Conservation (phyloP, 2,888 invertebrate genomes). For the Cosmia pyralina region DNA sequence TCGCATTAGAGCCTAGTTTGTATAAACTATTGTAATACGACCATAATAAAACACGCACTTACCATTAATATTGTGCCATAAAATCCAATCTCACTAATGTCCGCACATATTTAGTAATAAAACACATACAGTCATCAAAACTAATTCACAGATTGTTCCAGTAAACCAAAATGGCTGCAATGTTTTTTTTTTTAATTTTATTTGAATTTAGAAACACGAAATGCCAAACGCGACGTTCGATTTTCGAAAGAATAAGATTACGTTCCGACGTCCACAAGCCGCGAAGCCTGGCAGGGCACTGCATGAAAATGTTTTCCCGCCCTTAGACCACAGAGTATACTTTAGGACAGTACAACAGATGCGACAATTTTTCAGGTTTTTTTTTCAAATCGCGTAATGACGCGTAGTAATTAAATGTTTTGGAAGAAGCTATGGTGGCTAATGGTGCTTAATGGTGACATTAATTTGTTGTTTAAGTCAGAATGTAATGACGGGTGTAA, state of each 20-base stretch:
- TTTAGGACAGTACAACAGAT: slow-evolving; percentile 61
- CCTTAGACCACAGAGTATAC: slow-evolving; percentile 76
- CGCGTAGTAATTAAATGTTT: slow-evolving; percentile 60
- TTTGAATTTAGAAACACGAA: slow-evolving; percentile 44
- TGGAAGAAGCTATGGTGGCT: slow-evolving; percentile 56
- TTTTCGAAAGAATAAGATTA: slow-evolving; percentile 69
- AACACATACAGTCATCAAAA: slow-evolving; percentile 40
- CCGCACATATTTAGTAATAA: slow-evolving; percentile 50
- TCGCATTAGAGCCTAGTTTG: slow-evolving; percentile 18
- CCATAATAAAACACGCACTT: slow-evolving; percentile 64
- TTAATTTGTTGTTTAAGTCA: slow-evolving; percentile 59
- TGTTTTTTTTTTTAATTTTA: slow-evolving; percentile 13
- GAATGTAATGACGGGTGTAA: slow-evolving; percentile 51
- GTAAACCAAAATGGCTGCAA: slow-evolving; percentile 25
- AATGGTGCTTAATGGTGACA: slow-evolving; percentile 58
- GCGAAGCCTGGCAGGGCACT: slow-evolving; percentile 80
- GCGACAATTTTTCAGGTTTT: slow-evolving; percentile 59
- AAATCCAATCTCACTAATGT: slow-evolving; percentile 73
- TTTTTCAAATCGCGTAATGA: slow-evolving; percentile 62
- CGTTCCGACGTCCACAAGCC: slow-evolving; percentile 73
- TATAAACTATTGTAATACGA: slow-evolving; percentile 45
- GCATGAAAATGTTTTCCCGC: slow-evolving; percentile 80
- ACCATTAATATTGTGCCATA: slow-evolving; percentile 67
- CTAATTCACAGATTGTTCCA: slow-evolving; percentile 32
- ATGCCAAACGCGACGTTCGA: slow-evolving; percentile 71